Evolutionary conservation across 2,113 vertebrate species (phyloP).

Genomic region (Saccopteryx bilineata): DNA sequence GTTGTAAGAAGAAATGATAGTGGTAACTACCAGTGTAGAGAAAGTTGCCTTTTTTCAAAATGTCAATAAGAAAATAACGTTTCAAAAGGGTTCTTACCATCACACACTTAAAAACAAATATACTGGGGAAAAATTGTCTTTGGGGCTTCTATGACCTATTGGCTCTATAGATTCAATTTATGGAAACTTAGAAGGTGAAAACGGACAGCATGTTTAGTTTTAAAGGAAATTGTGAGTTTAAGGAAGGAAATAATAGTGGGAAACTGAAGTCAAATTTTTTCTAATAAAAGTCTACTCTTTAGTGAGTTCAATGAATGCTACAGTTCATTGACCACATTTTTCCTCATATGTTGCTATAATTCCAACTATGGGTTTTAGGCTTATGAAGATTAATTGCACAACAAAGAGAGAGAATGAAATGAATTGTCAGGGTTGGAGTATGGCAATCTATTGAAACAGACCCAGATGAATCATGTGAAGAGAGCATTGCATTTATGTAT

Average conservation of each 20-base stretch:
- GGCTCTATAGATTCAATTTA: slow-evolving; percentile 25
- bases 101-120: slow-evolving; percentile 34
- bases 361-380: not conserved
- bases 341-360: not conserved
- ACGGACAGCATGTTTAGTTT: not conserved
- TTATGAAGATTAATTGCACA: slow-evolving; percentile 47
- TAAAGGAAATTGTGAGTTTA: slow-evolving; percentile 27
- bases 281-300: slow-evolving; percentile 32
- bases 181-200: slow-evolving; percentile 31
- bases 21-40: not conserved
- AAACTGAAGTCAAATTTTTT: slow-evolving; percentile 55
- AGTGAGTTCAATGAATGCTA: not conserved
- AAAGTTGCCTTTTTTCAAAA: slow-evolving; percentile 62
- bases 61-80: slow-evolving; percentile 64
- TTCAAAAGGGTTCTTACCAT: slow-evolving; percentile 36
- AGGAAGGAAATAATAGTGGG: slow-evolving; percentile 42
- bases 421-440: not conserved
- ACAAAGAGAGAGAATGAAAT: slow-evolving; percentile 1
- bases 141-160: not conserved
- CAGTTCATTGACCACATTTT: not conserved
- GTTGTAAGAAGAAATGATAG: slow-evolving; percentile 65
- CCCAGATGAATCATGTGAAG: not conserved
- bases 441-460: not conserved
- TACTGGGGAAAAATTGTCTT: not conserved
- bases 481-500: not conserved